Percentiles rank a stretch among this genome's conserved stretches.
These are phyloP conservation scores for Urocynchramus pylzowi DNA, from an alignment of 2,113 vertebrate species.

Conservation along the genomic window DNA sequence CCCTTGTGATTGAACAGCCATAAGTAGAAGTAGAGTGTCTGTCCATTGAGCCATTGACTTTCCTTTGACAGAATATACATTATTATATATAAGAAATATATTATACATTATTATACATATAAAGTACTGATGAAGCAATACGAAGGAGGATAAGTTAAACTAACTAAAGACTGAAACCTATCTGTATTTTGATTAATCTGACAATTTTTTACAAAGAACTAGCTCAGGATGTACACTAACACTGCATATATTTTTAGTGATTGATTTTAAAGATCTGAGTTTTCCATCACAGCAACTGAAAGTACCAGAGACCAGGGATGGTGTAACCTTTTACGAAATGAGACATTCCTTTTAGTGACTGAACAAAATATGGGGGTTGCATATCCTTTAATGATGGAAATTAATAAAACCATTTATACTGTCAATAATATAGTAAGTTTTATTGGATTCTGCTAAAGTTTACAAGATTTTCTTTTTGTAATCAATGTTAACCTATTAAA, in stretches of 20 bases:
- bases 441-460: not conserved
- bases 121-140: not conserved
- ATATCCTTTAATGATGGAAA: not conserved
- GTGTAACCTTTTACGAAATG: not conserved
- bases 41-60: not conserved
- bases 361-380: not conserved
- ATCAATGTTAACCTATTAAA: not conserved
- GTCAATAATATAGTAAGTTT: not conserved
- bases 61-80: slow-evolving; percentile 7
- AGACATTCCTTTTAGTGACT: not conserved
- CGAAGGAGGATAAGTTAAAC: not conserved
- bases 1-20: not conserved
- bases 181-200: slow-evolving; percentile 6
- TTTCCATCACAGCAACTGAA: not conserved
- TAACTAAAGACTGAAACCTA: slow-evolving; percentile 36
- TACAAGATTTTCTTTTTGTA: not conserved
- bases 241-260: not conserved
- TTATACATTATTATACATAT: too few relatives aligned
- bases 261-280: not conserved
- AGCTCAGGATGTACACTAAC: not conserved
- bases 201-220: slow-evolving; percentile 36
- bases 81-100: not conserved
- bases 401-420: not conserved
- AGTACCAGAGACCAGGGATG: not conserved
- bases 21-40: not conserved